A percentile compares a stretch with the other conserved stretches of the same genome.
phyloP scores from a whole-genome alignment of 2,797 vertebrate genomes.

The Holocentrus rufus region DNA sequence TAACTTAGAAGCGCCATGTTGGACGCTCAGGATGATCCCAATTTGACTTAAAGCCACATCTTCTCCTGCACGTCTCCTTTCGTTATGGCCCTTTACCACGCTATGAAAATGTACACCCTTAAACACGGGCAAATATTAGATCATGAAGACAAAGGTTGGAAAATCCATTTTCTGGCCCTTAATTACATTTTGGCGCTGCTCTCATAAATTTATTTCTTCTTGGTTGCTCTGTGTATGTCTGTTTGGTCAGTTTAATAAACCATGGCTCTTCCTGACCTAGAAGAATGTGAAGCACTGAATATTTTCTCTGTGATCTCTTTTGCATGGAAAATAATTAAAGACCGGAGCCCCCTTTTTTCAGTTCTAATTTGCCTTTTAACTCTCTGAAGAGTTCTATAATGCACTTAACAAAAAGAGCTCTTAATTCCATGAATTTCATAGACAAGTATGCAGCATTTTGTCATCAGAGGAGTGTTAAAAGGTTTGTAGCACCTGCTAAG shows the following conservation, averaged over 20 bases:
- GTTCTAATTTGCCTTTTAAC: conserved; percentile 55
- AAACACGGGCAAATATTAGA: conserved; percentile 64
- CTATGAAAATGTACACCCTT: conserved; percentile 54
- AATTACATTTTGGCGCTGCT: conserved; percentile 67
- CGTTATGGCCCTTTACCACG: conserved; percentile 16
- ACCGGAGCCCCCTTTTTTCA: conserved; percentile 28
- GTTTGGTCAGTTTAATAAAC: conserved; percentile 75
- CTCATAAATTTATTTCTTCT: conserved; percentile 51
- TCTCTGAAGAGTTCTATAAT: conserved; percentile 51
- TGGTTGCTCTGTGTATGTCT: conserved; percentile 64
- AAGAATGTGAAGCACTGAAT: conserved; percentile 32
- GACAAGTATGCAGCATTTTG: conserved; percentile 48
- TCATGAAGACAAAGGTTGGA: conserved; percentile 61
- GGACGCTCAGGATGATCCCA: conserved; percentile 20
- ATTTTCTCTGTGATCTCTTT: conserved; percentile 54
- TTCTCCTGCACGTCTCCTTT: conserved; percentile 25
- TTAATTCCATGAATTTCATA: conserved; percentile 46
- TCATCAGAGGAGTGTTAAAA: conserved; percentile 58
- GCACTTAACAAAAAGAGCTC: conserved; percentile 57
- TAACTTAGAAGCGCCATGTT: too few species aligned
- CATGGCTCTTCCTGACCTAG: conserved; percentile 52
- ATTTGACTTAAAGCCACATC: conserved; percentile 36
- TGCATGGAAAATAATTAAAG: conserved; percentile 66
- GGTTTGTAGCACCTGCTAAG: conserved; percentile 43
- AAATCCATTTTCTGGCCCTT: conserved; percentile 71